These are phyloP conservation scores for Schizothorax lantsangensis DNA, from an alignment of 2,797 vertebrate genomes.

Conservation along the genomic window DNA sequence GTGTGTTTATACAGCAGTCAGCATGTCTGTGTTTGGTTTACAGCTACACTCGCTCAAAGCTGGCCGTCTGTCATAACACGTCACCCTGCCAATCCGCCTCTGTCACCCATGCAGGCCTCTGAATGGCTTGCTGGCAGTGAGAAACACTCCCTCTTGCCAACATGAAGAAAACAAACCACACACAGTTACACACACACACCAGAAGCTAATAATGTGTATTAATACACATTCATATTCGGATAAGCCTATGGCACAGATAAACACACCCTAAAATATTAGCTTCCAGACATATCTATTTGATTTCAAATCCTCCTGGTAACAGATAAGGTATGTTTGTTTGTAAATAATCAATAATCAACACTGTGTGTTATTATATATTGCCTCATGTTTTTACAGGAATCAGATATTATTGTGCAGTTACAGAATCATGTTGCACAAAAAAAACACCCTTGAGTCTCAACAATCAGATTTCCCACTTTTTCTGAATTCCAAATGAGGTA, in stretches of 20 bases:
- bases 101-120: constrained; percentile 11
- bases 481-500: constrained; percentile 8
- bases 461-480: not conserved
- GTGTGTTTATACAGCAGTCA: constrained; percentile 48
- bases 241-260: constrained; percentile 1
- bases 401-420: not conserved
- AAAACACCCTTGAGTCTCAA: not conserved
- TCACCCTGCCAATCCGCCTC: constrained; percentile 43
- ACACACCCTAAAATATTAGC: not conserved
- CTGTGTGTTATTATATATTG: not conserved
- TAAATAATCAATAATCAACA: constrained; percentile 7
- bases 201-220: not conserved
- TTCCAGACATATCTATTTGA: not conserved
- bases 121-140: constrained; percentile 30
- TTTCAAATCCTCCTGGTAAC: not conserved
- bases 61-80: constrained; percentile 49
- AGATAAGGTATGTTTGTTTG: not conserved
- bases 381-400: not conserved
- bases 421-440: not conserved
- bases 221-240: not conserved
- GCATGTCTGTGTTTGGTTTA: constrained; percentile 51
- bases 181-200: constrained; percentile 16
- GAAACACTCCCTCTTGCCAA: constrained; percentile 41
- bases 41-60: constrained; percentile 33
- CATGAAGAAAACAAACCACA: constrained; percentile 19